These are phyloP conservation scores for Aproaerema taeniolella DNA, from an alignment of 2,888 invertebrate species.

Conservation along the genomic window DNA sequence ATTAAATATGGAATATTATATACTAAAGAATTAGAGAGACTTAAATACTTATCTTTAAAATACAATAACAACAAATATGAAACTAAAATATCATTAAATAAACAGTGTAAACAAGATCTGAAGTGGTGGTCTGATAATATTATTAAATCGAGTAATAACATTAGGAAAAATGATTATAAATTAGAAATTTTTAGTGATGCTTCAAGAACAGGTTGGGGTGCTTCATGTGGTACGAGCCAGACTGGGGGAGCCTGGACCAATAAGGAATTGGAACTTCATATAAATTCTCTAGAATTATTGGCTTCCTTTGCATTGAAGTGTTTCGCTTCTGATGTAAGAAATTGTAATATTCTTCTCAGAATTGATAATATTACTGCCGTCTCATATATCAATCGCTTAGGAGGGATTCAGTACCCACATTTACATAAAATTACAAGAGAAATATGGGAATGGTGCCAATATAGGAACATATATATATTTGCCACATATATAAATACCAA, in stretches of 20 bases:
- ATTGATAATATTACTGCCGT: constrained; percentile 18
- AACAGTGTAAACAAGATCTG: constrained; percentile 1
- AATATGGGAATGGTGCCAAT: constrained; percentile 3
- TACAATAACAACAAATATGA: constrained; percentile 8
- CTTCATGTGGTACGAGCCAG: constrained; percentile 7
- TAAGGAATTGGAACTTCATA: constrained; percentile 10
- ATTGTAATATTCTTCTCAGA: constrained; percentile 15
- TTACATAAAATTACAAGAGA: not conserved
- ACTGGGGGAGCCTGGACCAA: constrained; percentile 15
- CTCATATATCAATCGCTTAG: constrained; percentile 13
- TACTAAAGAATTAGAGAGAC: constrained; percentile 13
- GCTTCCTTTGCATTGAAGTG: constrained; percentile 15
- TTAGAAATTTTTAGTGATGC: constrained; percentile 15
- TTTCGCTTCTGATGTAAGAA: constrained; percentile 8
- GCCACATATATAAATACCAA: constrained; percentile 3
- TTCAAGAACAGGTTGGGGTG: constrained; percentile 18
- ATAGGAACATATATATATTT: not conserved
- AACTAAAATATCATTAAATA: not conserved
- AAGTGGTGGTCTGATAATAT: constrained; percentile 13
- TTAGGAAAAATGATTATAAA: constrained; percentile 6
- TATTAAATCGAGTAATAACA: constrained; percentile 1
- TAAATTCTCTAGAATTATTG: constrained; percentile 16
- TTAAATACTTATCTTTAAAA: constrained; percentile 10
- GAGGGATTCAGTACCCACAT: constrained; percentile 10
- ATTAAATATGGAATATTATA: constrained; percentile 12